Percentiles rank a stretch among this genome's conserved stretches.
Conservation (phyloP, 2,888 invertebrate genomes). For the Drosophila kambysellisi region DNA sequence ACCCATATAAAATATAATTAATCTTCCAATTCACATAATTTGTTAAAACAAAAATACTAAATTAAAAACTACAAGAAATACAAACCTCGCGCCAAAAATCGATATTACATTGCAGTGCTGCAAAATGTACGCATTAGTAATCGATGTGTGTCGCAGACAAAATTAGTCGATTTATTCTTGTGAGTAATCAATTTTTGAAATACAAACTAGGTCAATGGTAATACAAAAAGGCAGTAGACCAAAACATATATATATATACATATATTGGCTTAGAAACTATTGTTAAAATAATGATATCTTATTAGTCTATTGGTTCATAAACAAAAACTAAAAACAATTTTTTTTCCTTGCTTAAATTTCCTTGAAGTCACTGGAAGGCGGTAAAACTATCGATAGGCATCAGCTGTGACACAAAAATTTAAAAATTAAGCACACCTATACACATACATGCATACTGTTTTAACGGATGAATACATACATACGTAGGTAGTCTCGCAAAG, state of each 20-base stretch:
- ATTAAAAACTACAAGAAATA: background rate
- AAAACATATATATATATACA: background rate
- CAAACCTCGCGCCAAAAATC: background rate
- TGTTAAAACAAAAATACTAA: background rate
- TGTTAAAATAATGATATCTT: background rate
- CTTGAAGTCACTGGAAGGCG: background rate
- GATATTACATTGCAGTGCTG: background rate
- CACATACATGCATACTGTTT: slow-evolving; percentile 15
- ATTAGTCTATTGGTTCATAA: background rate
- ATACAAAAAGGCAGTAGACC: background rate
- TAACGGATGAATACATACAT: slow-evolving; percentile 61
- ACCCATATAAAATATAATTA: background rate
- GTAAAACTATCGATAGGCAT: slow-evolving; percentile 34
- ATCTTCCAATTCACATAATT: background rate
- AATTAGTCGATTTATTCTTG: background rate
- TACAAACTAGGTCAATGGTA: background rate
- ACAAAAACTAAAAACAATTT: background rate
- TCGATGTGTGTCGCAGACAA: background rate
- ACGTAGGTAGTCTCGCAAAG: slow-evolving; percentile 45
- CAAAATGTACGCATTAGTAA: background rate
- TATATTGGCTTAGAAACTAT: background rate
- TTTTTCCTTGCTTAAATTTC: background rate
- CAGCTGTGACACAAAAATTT: slow-evolving; percentile 45
- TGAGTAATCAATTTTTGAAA: background rate
- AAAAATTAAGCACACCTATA: slow-evolving; percentile 20